Evolutionary conservation across 2,888 invertebrate species (phyloP).

Genomic region (Hedya salicella): DNA sequence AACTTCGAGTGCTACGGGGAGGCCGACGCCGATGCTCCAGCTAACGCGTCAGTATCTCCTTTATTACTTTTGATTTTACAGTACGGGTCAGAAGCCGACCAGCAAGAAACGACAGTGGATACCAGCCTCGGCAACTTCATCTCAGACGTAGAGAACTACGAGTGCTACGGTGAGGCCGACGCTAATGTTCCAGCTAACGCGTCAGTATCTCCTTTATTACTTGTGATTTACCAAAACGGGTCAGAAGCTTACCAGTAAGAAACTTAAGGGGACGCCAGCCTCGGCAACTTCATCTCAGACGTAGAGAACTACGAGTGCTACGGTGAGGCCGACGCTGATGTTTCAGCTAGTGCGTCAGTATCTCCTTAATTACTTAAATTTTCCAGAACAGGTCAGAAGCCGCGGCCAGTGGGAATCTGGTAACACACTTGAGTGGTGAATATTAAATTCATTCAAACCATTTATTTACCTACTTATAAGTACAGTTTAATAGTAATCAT

Average conservation of each 20-base stretch:
- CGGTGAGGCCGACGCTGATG: conserved; percentile 87
- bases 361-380: conserved; percentile 16
- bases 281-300: conserved; percentile 87
- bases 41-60: conserved; percentile 66
- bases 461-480: no score
- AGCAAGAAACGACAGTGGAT: conserved; percentile 77
- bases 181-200: conserved; percentile 80
- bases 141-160: conserved; percentile 92
- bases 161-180: conserved; percentile 90
- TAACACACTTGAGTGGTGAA: no score
- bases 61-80: conserved; percentile 58
- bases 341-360: conserved; percentile 75
- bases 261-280: conserved; percentile 81
- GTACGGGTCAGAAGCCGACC: conserved; percentile 71
- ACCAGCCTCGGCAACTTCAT: conserved; percentile 84
- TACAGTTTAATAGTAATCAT: no score
- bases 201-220: conserved; percentile 59
- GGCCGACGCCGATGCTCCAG: conserved; percentile 84
- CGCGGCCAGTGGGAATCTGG: no score
- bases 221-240: conserved; percentile 71
- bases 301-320: conserved; percentile 93
- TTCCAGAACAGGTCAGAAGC: conserved; percentile 77
- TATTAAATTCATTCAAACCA: no score
- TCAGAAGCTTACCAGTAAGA: conserved; percentile 66
- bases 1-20: conserved; percentile 93